Evolutionary conservation across 2,113 vertebrate genomes (phyloP), one percentile per base, ranked within the genome.

Genomic region (Naja naja): DNA sequence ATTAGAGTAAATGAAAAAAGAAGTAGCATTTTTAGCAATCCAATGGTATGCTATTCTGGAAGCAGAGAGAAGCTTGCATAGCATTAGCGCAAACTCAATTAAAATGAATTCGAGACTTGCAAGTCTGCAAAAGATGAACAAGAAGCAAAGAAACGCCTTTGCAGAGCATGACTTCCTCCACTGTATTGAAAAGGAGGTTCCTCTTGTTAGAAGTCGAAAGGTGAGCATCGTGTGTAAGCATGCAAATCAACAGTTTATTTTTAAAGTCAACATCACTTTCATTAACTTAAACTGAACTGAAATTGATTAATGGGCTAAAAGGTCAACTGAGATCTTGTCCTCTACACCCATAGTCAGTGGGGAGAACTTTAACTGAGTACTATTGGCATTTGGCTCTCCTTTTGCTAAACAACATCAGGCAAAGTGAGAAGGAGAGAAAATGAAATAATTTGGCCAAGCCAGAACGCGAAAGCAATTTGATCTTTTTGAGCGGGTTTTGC

Each of bases 391-490:
- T 45, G 47, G 43, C 88, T 91, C 30, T 91, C 39, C 54, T 64
- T 91, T 55, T 4, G 94, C 88, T 90, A 87, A 89, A 91, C 87
- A 86, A 52, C 94, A 54, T 94, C 85, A 23, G 90, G 92, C 55
- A 90, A 93, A 1, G 2, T 11, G 23, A 92, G 58, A 55, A 92
- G 90, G 22, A 95, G 64, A 25, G 25, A 90, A 89, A 90, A 53
- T 81, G 88, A 64, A 52, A 92, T 90, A 94, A 87, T 88, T 89
- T 95, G 91, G 94, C 92, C 92, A 94, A 96, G 96, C 58, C 94
- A 93, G 93, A 94, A 93, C 14, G 53, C 91, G 86, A 39, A 95
- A 91, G 91, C 90, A 93, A 94, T 60, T 58, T 45, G 64, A 56
- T 91, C 89, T 93, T 93, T 39, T 95, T 34, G 91, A 88, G 58